Evolutionary conservation across 1,140 invertebrate genomes (phyloP).

Genomic region (Neoseiulus cucumeris): DNA sequence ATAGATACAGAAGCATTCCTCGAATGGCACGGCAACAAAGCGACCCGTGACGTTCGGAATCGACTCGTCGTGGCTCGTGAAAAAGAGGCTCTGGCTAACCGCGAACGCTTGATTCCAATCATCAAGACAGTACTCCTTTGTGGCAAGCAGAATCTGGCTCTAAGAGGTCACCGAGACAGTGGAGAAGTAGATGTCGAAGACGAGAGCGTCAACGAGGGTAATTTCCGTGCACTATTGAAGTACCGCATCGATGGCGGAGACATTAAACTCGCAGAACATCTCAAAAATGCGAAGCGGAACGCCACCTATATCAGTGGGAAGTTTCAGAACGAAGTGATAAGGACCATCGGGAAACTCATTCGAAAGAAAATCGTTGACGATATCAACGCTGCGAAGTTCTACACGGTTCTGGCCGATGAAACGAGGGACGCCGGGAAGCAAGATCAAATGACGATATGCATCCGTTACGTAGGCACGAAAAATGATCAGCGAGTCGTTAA

Average conservation of each 20-base stretch:
- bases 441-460: slow-evolving; percentile 20
- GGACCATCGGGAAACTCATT: too few relatives aligned
- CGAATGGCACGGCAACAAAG: too few relatives aligned
- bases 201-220: background rate
- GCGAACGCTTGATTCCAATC: background rate
- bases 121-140: background rate
- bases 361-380: slow-evolving; percentile 17
- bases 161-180: background rate
- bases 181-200: background rate
- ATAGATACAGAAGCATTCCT: too few relatives aligned
- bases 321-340: too few relatives aligned
- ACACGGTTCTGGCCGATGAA: background rate
- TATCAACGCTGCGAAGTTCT: background rate
- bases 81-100: too few relatives aligned
- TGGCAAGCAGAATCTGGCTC: slow-evolving; percentile 1
- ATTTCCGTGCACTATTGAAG: slow-evolving; percentile 1
- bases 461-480: slow-evolving; percentile 19
- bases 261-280: too few relatives aligned
- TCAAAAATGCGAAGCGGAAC: too few relatives aligned
- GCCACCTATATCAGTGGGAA: too few relatives aligned
- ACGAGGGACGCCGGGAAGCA: slow-evolving; percentile 2
- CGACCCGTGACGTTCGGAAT: too few relatives aligned
- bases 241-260: too few relatives aligned
- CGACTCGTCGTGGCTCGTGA: too few relatives aligned
- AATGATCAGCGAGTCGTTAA: too few relatives aligned